Evolutionary conservation across 1,140 invertebrate species (phyloP), one percentile per base, ranked within the genome.

Genomic region (Marisa cornuarietis): DNA sequence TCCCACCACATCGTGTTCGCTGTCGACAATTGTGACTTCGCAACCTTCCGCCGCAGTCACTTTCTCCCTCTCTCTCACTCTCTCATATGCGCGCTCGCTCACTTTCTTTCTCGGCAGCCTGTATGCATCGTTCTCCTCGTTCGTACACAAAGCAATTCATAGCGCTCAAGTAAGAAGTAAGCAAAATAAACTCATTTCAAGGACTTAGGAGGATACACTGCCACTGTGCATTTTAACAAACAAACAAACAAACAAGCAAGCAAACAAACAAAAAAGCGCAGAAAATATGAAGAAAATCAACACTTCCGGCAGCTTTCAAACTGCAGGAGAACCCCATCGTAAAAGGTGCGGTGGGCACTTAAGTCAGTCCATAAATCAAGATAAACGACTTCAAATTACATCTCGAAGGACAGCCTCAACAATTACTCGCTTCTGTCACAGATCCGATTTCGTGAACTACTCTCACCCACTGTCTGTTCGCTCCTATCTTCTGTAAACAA

Each of bases 1-100:
- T 22, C 58, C 51, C 20, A 20, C 54, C 42, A 51, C 26, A 16
- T 4, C 51, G 71, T 31, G 24, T 75, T 22, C 20, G 3, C 26
- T 54, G 3, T 22, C 26, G 18, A 10, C 49, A 16, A 51, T 62
- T 54, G 63, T 58, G 52, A n/a, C 42, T 42, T n/a, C 54, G 18
- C 20, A 26, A 51, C 31, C 62, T 65, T 58, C 74, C 24, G 18
- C 62, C 58, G 61, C 54, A 54, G 10, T 75, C 73, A 52, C 73
- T 61, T 52, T 75, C 73, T 75, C 52, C 61, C 51, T 61, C 73
- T 58, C 73, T 75, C 51, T 62, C 72, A 54, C 72, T 54, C 72
- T 74, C 49, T 71, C 9, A 6, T 71, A 49, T 31, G 18, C 31
- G 22, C 31, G 14, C 22, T 31, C 69, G 7, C 51, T 51, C 51